phyloP scores from a whole-genome alignment of 2,113 vertebrate genomes.

The Aix galericulata region DNA sequence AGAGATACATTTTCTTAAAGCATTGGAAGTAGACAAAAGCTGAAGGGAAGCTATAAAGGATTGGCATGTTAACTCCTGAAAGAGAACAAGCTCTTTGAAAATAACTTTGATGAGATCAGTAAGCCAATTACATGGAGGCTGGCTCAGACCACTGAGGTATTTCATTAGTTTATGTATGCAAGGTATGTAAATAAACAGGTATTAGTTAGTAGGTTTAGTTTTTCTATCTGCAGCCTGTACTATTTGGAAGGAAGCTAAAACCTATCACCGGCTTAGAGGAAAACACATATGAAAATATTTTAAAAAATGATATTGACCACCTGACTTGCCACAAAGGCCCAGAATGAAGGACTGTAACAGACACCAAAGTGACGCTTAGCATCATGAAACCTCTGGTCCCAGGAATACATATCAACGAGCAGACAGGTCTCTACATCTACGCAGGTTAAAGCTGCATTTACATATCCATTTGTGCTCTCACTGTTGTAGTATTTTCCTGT shows the following conservation, averaged over 20 bases:
- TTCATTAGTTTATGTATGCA: background rate
- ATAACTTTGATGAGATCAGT: background rate
- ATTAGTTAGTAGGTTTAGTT: background rate
- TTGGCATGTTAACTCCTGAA: background rate
- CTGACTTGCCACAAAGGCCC: background rate
- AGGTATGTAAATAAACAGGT: background rate
- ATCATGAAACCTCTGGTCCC: background rate
- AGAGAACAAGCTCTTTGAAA: background rate
- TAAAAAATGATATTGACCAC: background rate
- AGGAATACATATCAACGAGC: fast-evolving
- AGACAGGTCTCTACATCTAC: background rate
- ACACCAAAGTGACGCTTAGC: background rate
- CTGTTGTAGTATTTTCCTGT: background rate
- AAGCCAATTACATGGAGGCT: background rate
- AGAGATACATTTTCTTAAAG: background rate
- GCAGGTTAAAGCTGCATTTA: background rate
- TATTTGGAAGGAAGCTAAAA: background rate
- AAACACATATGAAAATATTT: background rate
- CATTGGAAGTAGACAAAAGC: background rate
- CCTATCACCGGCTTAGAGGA: background rate
- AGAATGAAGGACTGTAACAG: background rate
- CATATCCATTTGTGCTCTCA: background rate
- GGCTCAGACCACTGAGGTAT: background rate
- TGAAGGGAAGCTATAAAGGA: background rate
- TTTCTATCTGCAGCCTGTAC: background rate